Conservation (phyloP, 2,797 vertebrate genomes). For the Cephalopachus bancanus region DNA sequence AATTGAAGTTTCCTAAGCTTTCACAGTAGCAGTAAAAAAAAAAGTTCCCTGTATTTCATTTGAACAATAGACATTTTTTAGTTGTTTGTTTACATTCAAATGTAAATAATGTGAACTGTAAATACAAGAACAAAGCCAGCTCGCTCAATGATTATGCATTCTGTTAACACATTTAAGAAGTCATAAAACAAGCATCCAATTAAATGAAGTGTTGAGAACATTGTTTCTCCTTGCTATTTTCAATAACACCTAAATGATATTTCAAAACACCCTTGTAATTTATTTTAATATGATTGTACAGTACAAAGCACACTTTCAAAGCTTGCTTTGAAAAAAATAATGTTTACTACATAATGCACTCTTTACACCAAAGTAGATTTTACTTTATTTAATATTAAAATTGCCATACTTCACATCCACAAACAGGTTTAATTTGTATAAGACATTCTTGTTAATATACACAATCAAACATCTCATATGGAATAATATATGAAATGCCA, state of each 20-base stretch:
- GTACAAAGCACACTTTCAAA: constrained; percentile 47
- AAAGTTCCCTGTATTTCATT: background rate
- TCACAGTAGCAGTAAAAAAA: background rate
- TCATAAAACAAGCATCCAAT: background rate
- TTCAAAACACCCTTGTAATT: constrained; percentile 64
- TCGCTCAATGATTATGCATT: background rate
- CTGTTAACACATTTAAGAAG: constrained; percentile 69
- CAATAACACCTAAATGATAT: background rate
- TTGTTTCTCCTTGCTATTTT: constrained; percentile 12
- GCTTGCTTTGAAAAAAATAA: constrained; percentile 17
- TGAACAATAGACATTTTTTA: background rate
- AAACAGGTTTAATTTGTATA: background rate
- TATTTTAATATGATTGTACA: constrained; percentile 25
- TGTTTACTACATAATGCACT: background rate
- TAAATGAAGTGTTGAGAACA: background rate
- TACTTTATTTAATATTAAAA: background rate
- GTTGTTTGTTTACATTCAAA: background rate
- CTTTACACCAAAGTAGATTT: constrained; percentile 35
- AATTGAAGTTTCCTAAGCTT: background rate
- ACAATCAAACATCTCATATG: background rate
- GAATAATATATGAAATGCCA: background rate
- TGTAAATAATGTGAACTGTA: background rate
- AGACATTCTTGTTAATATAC: background rate
- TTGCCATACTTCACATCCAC: background rate
- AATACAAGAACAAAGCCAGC: background rate